Conservation (phyloP, 1,140 invertebrate species). For the Neodiprion lecontei region DNA sequence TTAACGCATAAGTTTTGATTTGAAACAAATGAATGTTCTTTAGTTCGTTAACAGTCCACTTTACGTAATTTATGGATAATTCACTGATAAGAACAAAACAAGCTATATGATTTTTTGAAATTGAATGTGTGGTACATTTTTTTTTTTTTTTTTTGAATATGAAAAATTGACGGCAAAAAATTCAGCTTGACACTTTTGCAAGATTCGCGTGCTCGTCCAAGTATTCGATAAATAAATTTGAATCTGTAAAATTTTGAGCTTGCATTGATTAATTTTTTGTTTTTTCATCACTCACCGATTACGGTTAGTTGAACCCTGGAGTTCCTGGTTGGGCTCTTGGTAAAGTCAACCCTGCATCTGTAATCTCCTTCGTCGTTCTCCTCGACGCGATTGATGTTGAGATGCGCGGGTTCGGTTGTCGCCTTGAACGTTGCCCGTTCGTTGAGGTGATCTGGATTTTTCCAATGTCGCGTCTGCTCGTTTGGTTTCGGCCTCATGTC, state of each 20-base stretch:
- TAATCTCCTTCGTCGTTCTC: constrained; percentile 77
- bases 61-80: too few relatives aligned
- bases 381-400: constrained; percentile 70
- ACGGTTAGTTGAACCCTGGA: constrained; percentile 80
- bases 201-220: too few relatives aligned
- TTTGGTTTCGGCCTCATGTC: constrained; percentile 66
- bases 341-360: constrained; percentile 82
- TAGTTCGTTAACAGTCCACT: too few relatives aligned
- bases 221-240: too few relatives aligned
- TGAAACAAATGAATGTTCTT: too few relatives aligned
- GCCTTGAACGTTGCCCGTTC: constrained; percentile 66
- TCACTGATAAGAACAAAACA: too few relatives aligned
- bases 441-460: constrained; percentile 64
- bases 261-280: neutral
- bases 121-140: too few relatives aligned
- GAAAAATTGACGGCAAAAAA: too few relatives aligned
- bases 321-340: constrained; percentile 81
- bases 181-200: too few relatives aligned
- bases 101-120: too few relatives aligned
- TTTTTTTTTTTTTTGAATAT: too few relatives aligned
- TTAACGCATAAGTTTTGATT: too few relatives aligned
- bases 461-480: constrained; percentile 66
- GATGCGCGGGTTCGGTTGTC: constrained; percentile 63
- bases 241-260: neutral
- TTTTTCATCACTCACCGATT: constrained; percentile 72